Percentiles rank a stretch among this genome's conserved stretches.
These are phyloP conservation scores for Zygogramma bicolorata DNA, from an alignment of 2,888 invertebrate species.

Conservation along the genomic window DNA sequence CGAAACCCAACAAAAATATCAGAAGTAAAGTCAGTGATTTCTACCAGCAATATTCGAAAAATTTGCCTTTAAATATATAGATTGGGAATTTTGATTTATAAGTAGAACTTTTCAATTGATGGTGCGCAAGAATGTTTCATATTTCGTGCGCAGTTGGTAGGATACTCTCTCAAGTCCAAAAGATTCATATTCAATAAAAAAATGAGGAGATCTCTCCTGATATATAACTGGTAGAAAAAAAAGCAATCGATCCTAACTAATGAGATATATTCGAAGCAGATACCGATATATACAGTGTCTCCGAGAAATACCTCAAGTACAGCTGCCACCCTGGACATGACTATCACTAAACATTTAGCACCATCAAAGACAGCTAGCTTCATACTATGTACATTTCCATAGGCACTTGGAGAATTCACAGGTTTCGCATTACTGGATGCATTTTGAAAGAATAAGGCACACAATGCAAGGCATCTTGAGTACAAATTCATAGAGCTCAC, in stretches of 20 bases:
- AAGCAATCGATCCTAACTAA: constrained; percentile 23
- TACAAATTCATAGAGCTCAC: too few species aligned
- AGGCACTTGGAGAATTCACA: constrained; percentile 15
- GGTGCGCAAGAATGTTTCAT: too few species aligned
- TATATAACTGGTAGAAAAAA: not conserved
- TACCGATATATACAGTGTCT: constrained; percentile 37
- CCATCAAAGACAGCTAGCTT: constrained; percentile 55
- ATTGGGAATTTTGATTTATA: too few species aligned
- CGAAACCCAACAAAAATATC: not conserved
- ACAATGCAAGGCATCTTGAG: not conserved
- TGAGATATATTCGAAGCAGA: constrained; percentile 40
- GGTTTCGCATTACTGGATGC: not conserved
- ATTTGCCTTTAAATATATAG: too few species aligned
- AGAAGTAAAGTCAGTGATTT: not conserved
- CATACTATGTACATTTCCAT: constrained; percentile 29
- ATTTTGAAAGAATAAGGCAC: constrained; percentile 5
- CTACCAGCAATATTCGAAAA: not conserved
- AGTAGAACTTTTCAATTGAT: too few species aligned
- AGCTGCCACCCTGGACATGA: constrained; percentile 50
- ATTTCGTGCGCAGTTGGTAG: not conserved
- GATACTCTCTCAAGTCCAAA: not conserved
- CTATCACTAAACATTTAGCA: constrained; percentile 41
- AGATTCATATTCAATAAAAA: too few species aligned
- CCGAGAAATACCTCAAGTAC: constrained; percentile 43
- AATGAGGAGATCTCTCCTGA: not conserved